Base-by-base conservation (phyloP, 2,888 invertebrate genomes). In the Epinotia brunnichana region DNA sequence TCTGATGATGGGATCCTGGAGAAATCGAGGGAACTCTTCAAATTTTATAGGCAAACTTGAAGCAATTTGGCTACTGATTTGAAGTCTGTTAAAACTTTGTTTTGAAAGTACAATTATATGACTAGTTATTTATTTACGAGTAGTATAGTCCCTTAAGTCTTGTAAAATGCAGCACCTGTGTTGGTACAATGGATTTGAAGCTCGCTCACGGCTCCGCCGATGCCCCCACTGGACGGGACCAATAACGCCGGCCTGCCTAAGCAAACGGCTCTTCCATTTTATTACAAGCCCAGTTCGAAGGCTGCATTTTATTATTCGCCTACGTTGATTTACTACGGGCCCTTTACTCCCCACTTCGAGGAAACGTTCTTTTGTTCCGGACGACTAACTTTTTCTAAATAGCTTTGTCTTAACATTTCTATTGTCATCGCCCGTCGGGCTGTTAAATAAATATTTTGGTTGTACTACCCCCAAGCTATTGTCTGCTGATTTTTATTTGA, bases 341-440 rank as follows among this genome's bases (percentile, higher is more conserved):
- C 83, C 82, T 82, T 80, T 76, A 78, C 75, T 79, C 80, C 80
- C 81, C 80, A 82, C 82, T 87, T 83, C 85, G 80, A 81, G 83
- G 87, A 87, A 90, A 88, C 85, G 86, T 87, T 87, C 87, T 87
- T 90, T 91, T 91, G 90, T 90, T 87, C 78, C 77, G 79, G 79
- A 82, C 84, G 82, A 77, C 83, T 79, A 87, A 87, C 84, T 89
- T 90, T 89, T 89, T 88, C 86, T 86, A 86, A 87, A 85, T 85
- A 82, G 82, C 87, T 84, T 90, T 90, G 90, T 90, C 87, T 89
- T 87, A 87, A 85, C 81, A 79, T 85, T 85, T 87, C 87, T 85
- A 85, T 89, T 89, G 88, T 90, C 75, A 83, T 81, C 75, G 76
- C 78, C 84, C 83, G 82, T 83, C 77, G 81, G 80, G 84, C 81